Evolutionary conservation across 1,140 invertebrate species (phyloP).

Genomic region (Lutraria rhynchaena): DNA sequence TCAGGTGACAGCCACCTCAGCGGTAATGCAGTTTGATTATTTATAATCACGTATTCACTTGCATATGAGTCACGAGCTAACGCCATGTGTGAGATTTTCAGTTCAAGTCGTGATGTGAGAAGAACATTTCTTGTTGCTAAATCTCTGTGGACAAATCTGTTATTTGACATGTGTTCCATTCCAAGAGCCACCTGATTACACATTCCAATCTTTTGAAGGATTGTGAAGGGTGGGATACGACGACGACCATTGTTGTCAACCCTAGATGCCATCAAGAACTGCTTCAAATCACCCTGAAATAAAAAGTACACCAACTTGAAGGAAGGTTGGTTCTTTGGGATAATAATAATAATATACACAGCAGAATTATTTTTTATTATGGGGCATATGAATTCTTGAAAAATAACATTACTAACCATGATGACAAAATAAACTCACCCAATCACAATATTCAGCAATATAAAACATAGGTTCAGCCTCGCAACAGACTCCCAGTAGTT

Average conservation of each 20-base stretch:
- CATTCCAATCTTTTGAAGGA: conserved; percentile 87
- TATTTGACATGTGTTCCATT: conserved; percentile 90
- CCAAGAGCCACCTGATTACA: conserved; percentile 90
- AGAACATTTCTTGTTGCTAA: conserved; percentile 96
- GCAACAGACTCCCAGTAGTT: conserved; percentile 90
- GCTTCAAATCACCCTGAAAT: conserved; percentile 94
- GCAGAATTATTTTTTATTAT: no score
- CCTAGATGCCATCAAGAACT: conserved; percentile 93
- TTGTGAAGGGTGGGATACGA: conserved; percentile 84
- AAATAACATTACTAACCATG: no score
- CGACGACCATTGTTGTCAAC: conserved; percentile 83
- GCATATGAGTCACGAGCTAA: conserved; percentile 93
- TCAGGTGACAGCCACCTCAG: conserved; percentile 94
- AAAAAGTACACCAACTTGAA: no score
- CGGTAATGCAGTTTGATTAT: conserved; percentile 86
- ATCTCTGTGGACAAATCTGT: conserved; percentile 92
- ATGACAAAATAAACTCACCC: conserved; percentile 85
- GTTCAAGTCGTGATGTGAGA: conserved; percentile 90
- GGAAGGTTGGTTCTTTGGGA: no score
- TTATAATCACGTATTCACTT: conserved; percentile 87
- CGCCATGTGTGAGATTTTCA: conserved; percentile 92
- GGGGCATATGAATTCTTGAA: no score
- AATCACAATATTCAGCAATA: conserved; percentile 95
- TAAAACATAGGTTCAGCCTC: conserved; percentile 94
- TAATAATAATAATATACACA: no score